Conservation (phyloP, 2,113 vertebrate species). For the Seriola quinqueradiata region DNA sequence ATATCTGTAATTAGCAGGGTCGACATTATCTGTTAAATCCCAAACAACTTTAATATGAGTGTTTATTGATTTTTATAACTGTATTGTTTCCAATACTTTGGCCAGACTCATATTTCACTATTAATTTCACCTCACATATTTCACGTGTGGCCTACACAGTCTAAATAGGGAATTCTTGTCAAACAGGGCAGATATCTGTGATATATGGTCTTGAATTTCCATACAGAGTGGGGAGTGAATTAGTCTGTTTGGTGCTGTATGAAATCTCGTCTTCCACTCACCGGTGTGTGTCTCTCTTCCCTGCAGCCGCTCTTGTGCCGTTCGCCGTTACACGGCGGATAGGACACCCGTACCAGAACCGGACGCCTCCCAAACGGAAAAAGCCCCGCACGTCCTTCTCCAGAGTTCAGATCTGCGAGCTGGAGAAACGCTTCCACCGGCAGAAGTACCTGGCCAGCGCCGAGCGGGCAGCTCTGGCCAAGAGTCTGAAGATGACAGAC, state of each 20-base stretch:
- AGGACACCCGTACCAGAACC: conserved; percentile 93
- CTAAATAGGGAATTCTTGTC: conserved; percentile 41
- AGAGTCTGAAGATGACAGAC: conserved; percentile 98
- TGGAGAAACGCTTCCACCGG: conserved; percentile 97
- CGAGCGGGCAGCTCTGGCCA: conserved; percentile 94
- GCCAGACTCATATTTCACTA: conserved; percentile 19
- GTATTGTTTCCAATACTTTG: conserved; percentile 25
- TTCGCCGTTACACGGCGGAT: conserved; percentile 97
- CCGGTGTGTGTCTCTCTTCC: conserved; percentile 57
- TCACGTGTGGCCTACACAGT: conserved; percentile 43
- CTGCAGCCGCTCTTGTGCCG: conserved; percentile 94
- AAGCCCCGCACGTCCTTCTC: conserved; percentile 98
- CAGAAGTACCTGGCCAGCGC: conserved; percentile 98
- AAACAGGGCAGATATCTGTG: conserved; percentile 38
- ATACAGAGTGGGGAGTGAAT: conserved; percentile 49
- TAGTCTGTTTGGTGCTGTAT: conserved; percentile 30
- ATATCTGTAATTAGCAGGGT: not conserved
- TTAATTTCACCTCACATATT: conserved; percentile 23
- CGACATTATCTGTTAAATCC: not conserved
- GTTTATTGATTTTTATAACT: conserved; percentile 6
- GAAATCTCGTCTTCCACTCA: conserved; percentile 41
- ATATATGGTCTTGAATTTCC: conserved; percentile 48
- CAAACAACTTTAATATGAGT: conserved; percentile 1
- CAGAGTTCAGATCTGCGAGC: conserved; percentile 96
- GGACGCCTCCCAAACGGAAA: conserved; percentile 96